Conservation (phyloP, 2,888 invertebrate species). For the Eurytoma adleriae region DNA sequence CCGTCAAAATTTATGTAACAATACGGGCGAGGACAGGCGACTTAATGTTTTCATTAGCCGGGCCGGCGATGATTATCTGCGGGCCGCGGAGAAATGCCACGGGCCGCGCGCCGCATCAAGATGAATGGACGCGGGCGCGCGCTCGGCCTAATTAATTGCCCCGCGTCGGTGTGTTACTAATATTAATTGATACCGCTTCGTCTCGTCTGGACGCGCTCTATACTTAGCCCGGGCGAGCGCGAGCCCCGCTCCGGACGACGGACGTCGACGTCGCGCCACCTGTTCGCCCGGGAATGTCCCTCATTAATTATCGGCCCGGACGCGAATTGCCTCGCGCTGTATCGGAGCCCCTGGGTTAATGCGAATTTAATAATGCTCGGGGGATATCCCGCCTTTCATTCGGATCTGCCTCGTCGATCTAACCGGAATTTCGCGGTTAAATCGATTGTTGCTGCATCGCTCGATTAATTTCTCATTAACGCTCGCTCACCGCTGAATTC, state of each 20-base stretch:
- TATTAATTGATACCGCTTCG: conserved; percentile 67
- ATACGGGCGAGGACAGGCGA: conserved; percentile 55
- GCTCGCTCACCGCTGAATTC: background rate
- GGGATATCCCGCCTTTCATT: background rate
- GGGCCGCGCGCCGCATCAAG: conserved; percentile 61
- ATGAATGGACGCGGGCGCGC: conserved; percentile 64
- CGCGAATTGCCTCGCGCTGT: background rate
- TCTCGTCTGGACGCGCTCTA: background rate
- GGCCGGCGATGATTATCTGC: conserved; percentile 66
- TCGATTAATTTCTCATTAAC: background rate
- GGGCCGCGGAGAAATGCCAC: conserved; percentile 14
- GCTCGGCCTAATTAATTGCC: conserved; percentile 66
- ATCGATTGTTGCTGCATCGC: conserved; percentile 16
- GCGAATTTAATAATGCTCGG: conserved; percentile 54
- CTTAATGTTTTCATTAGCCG: conserved; percentile 68
- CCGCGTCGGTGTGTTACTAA: conserved; percentile 66
- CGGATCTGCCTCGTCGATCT: background rate
- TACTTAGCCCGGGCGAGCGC: background rate
- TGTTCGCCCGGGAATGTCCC: conserved; percentile 38
- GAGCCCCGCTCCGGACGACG: background rate
- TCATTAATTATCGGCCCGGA: conserved; percentile 38
- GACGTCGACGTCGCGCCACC: conserved; percentile 50
- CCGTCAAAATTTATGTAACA: conserved; percentile 46
- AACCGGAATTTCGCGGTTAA: background rate
- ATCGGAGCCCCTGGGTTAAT: conserved; percentile 28